Base-by-base conservation (phyloP, 2,113 vertebrate genomes). In the Rhegmatorhina hoffmannsi region DNA sequence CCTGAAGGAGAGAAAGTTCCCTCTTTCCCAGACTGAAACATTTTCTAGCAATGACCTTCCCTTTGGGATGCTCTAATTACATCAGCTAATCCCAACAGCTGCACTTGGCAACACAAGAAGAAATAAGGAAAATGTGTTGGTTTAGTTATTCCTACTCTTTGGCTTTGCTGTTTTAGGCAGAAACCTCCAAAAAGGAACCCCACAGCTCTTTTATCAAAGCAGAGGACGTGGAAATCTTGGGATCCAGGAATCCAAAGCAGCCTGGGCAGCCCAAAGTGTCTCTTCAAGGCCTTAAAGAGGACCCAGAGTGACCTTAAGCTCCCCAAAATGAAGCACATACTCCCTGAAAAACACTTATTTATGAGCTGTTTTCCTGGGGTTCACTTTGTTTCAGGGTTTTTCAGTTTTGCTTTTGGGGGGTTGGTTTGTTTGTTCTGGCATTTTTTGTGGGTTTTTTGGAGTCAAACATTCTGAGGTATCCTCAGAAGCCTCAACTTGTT, bases 51-150 rank as follows among this genome's bases (percentile, higher is more conserved):
- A 81, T 13, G 85, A 36, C 47, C 11, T 64, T 69, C 68, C 79
- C 79, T 68, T n/a, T 53, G 69, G 73, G 77, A 69, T 40, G 49
- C 46, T 89, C 2, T 10, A 40, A 64, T 17, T 23, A 2, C 9
- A 59, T 34, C 77, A 50, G 36, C 62, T 43, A 5, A 52, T 47
- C 56, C 50, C 74, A 89, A 24, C 18, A 19, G 40, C 58, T 17
- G 11, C 36, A 56, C 60, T 64, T 55, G 46, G 59, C 67, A 80
- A 63, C 49, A 46, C 6, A 20, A 55, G 47, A 56, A 73, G 46
- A 47, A 94, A 33, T 3, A 47, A 68, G 31, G 63, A 25, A 28
- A 81, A 82, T 1, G 10, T 0, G 0, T 1, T 64, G 59, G 6
- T 81, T 81, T 80, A 16, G 34, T 59, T 40, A 58, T 13, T 60